Conservation (phyloP, 2,113 vertebrate genomes). For the Thinocorus orbignyianus region DNA sequence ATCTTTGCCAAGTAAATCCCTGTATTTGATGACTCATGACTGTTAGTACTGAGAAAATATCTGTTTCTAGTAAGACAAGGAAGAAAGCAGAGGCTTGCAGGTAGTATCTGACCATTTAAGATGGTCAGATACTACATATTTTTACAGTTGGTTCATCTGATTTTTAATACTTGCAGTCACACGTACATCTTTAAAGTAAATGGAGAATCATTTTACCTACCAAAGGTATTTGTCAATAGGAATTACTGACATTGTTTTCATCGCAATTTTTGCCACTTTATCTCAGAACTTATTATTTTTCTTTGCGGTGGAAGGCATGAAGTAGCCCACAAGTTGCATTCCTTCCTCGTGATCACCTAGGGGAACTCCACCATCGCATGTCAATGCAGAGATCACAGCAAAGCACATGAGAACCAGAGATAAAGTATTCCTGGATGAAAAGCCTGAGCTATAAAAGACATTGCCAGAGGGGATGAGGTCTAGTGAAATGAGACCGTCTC, state of each 20-base stretch:
- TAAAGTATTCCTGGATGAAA: background rate
- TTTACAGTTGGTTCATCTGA: background rate
- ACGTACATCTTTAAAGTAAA: background rate
- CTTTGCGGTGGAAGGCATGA: background rate
- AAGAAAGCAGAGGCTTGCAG: background rate
- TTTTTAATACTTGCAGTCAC: background rate
- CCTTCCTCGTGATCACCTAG: background rate
- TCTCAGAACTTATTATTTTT: background rate
- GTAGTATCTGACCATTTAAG: background rate
- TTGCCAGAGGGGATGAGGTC: background rate
- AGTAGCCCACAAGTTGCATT: background rate
- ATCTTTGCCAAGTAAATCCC: background rate
- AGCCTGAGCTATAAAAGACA: background rate
- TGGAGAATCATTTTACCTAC: accelerated
- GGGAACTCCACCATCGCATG: background rate
- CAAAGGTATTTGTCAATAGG: background rate
- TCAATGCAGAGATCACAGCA: background rate
- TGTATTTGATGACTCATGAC: background rate
- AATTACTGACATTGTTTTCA: background rate
- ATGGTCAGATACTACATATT: background rate
- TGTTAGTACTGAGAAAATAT: background rate
- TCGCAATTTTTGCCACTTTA: background rate
- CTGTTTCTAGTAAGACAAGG: background rate
- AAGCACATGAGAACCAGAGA: background rate
- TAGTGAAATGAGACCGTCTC: background rate